Percentiles rank a stretch among this genome's conserved stretches.
These are phyloP conservation scores for Synaphobranchus kaupii DNA, from an alignment of 2,797 vertebrate genomes.

Conservation along the genomic window DNA sequence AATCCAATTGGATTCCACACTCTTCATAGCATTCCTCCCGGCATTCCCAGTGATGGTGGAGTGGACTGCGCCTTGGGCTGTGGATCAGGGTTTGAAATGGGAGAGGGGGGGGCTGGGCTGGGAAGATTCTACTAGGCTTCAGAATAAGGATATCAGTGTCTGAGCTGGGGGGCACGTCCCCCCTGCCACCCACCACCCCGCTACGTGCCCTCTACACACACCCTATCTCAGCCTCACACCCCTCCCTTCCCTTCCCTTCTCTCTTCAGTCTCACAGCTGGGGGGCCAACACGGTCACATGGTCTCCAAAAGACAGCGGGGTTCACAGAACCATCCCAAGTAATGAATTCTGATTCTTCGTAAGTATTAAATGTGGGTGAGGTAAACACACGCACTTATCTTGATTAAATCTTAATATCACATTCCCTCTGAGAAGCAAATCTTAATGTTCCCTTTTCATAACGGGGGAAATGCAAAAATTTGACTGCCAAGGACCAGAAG, in stretches of 20 bases:
- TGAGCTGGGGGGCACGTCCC: neutral
- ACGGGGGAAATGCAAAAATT: neutral
- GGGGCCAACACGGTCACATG: neutral
- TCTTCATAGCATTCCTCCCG: constrained; percentile 34
- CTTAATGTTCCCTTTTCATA: too few relatives aligned
- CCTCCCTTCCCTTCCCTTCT: neutral
- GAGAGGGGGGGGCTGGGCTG: neutral
- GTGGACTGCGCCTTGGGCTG: neutral
- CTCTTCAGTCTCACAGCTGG: neutral
- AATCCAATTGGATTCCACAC: neutral
- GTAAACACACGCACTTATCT: constrained; percentile 47
- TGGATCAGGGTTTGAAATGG: neutral
- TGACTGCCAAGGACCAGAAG: neutral
- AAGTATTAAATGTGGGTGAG: constrained; percentile 38
- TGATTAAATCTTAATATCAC: constrained; percentile 56
- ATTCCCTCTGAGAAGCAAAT: too few relatives aligned
- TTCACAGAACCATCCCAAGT: neutral
- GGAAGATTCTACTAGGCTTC: neutral
- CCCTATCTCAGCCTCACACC: neutral
- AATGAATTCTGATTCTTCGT: constrained; percentile 22
- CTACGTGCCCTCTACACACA: neutral
- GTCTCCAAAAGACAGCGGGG: neutral
- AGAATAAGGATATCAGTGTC: neutral
- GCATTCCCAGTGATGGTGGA: neutral
- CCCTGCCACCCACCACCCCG: neutral